phyloP scores from a whole-genome alignment of 2,797 vertebrate species.

The Pseudopleuronectes americanus region DNA sequence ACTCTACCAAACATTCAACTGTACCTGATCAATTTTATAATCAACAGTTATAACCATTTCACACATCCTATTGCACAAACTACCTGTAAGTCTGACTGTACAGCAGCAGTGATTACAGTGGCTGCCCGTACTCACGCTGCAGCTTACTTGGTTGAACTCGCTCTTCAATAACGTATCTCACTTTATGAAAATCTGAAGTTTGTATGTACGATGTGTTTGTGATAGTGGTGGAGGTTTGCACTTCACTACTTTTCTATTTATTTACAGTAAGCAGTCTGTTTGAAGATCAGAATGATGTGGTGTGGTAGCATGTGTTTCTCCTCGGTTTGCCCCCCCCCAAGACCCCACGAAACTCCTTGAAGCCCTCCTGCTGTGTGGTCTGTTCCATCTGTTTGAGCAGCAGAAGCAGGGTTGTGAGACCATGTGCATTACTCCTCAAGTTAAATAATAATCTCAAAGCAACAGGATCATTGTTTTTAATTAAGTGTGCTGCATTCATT shows the following conservation, averaged over 20 bases:
- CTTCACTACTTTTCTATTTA: too few species aligned
- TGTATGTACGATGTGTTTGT: too few species aligned
- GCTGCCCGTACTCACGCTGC: neutral
- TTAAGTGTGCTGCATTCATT: constrained; percentile 3
- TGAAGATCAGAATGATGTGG: too few species aligned
- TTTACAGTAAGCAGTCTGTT: too few species aligned
- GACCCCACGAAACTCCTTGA: neutral
- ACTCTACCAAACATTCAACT: too few species aligned
- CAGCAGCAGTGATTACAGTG: neutral
- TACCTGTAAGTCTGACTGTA: neutral
- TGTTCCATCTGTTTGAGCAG: constrained; percentile 1
- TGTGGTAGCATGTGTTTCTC: too few species aligned
- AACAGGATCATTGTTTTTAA: neutral
- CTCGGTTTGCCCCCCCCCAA: too few species aligned
- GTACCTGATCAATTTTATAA: too few species aligned
- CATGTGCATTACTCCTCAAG: neutral
- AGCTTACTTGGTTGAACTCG: neutral
- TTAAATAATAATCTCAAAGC: neutral
- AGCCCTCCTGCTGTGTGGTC: neutral
- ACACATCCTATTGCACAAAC: neutral
- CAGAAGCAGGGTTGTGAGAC: neutral
- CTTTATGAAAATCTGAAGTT: too few species aligned
- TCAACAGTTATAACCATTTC: too few species aligned
- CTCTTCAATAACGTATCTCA: neutral
- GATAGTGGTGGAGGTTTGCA: too few species aligned